Evolutionary conservation across 2,113 vertebrate species (phyloP).

Genomic region (Alectura lathami): DNA sequence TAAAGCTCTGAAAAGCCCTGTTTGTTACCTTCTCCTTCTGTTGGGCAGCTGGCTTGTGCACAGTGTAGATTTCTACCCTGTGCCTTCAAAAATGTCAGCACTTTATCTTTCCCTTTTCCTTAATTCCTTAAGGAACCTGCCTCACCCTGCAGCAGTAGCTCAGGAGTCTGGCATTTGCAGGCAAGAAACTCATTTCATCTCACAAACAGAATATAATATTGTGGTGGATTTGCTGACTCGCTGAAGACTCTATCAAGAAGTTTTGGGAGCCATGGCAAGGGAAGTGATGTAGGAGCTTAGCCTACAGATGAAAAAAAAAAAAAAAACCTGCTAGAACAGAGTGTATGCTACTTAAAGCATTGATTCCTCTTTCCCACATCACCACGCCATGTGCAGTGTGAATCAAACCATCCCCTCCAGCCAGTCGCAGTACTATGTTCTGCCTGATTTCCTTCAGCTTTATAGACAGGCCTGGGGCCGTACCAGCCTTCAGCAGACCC

Average conservation of each 20-base stretch:
- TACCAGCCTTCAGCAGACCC: neutral
- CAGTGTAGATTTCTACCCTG: rapidly evolving
- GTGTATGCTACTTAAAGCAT: neutral
- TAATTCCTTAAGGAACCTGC: neutral
- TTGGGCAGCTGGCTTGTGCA: neutral
- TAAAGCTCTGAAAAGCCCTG: neutral
- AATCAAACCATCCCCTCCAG: neutral
- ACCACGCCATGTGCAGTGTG: rapidly evolving
- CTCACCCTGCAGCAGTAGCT: neutral
- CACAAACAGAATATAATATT: neutral
- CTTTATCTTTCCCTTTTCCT: neutral
- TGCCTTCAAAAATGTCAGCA: neutral
- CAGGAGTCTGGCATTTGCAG: neutral
- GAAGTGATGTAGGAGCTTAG: neutral
- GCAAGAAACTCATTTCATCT: neutral
- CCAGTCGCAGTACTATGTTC: neutral
- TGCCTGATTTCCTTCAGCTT: neutral
- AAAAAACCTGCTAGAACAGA: neutral
- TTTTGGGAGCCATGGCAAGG: neutral
- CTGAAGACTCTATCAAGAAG: neutral
- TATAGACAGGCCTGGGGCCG: neutral
- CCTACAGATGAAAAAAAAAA: neutral
- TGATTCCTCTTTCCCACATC: neutral
- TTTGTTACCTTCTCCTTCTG: neutral
- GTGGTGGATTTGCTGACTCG: neutral